Base-by-base conservation (phyloP, 2,888 invertebrate genomes). In the Tipula helvola region DNA sequence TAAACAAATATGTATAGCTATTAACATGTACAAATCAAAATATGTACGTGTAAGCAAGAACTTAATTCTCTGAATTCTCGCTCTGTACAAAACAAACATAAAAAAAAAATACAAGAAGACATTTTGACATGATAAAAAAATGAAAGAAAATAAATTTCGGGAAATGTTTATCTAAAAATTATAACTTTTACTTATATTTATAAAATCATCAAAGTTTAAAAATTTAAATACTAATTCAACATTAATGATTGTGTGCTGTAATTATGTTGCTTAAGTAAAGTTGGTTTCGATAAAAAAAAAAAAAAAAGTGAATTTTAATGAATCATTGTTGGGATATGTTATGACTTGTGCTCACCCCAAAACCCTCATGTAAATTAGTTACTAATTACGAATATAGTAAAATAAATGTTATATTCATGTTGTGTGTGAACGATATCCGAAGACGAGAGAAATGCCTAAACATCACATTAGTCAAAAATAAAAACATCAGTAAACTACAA, bases 51-150 rank as follows among this genome's bases (percentile, higher is more conserved):
- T 18, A 71, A 71, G 28, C 71, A 71, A 71, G 71, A 71, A 71
- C 3, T 71, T 10, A 28, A 71, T 18, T 71, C 12, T 71, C 28
- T 10, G 3, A 71, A 71, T 71, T 71, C 28, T 71, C 44, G 44
- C 44, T 52, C 71, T 71, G 28, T 71, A 71, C 28, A 28, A 8
- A 57, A 71, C 28, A 28, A 8, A 57, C 10, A 47, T 12, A 47
- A 52, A n/a, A 71, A 52, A n/a, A 71, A 71, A 71, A 71, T 3
- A 71, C 8, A 71, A 18, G 71, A 84, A 41, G 41, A 41, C 71
- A 86, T 41, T 86, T 86, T 86, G 41, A 71, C 16, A 83, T 16
- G 44, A 44, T 83, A 71, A 83, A 71, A 52, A 39, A 39, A 86
- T 39, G 5, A 57, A 44, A 44, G 8, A 52, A 86, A 52, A 36